Evolutionary conservation across 2,888 invertebrate genomes (phyloP).

Genomic region (Diogma glabrata): DNA sequence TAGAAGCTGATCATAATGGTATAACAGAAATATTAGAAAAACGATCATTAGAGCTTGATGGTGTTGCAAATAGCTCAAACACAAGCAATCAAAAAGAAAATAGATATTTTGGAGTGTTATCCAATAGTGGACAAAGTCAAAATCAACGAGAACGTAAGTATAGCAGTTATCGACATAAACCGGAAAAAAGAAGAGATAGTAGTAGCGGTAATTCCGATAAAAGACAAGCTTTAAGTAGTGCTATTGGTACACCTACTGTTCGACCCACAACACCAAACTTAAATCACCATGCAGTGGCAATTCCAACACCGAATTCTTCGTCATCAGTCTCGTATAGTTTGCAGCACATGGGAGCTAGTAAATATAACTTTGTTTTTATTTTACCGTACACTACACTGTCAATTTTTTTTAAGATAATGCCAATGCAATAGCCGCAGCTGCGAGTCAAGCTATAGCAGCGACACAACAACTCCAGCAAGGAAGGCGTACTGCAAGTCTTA

Average conservation of each 20-base stretch:
- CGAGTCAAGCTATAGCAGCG: slow-evolving; percentile 90
- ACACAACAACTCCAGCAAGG: slow-evolving; percentile 96
- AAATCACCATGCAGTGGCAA: slow-evolving; percentile 28
- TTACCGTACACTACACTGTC: neutral
- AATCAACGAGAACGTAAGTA: slow-evolving; percentile 8
- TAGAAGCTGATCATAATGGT: slow-evolving; percentile 97
- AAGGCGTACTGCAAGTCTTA: slow-evolving; percentile 81
- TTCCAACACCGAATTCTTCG: slow-evolving; percentile 16
- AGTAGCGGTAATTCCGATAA: slow-evolving; percentile 29
- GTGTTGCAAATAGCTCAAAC: slow-evolving; percentile 37
- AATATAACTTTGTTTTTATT: neutral
- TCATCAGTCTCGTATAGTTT: slow-evolving; percentile 51
- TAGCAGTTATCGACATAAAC: slow-evolving; percentile 47
- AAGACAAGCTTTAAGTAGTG: slow-evolving; percentile 28
- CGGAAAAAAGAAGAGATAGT: slow-evolving; percentile 67
- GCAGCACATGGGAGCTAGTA: slow-evolving; percentile 74
- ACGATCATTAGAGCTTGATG: slow-evolving; percentile 81
- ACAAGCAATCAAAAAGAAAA: slow-evolving; percentile 73
- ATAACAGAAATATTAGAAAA: slow-evolving; percentile 93
- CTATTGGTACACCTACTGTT: slow-evolving; percentile 19
- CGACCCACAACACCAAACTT: slow-evolving; percentile 26
- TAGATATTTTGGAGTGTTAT: slow-evolving; percentile 42
- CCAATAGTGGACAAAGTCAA: neutral
- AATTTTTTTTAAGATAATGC: slow-evolving; percentile 47
- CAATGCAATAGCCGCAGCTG: slow-evolving; percentile 84